A percentile compares a stretch with the other conserved stretches of the same genome.
Evolutionary conservation across 2,797 vertebrate genomes (phyloP).

Genomic region (Schizopygopsis pylzovi): DNA sequence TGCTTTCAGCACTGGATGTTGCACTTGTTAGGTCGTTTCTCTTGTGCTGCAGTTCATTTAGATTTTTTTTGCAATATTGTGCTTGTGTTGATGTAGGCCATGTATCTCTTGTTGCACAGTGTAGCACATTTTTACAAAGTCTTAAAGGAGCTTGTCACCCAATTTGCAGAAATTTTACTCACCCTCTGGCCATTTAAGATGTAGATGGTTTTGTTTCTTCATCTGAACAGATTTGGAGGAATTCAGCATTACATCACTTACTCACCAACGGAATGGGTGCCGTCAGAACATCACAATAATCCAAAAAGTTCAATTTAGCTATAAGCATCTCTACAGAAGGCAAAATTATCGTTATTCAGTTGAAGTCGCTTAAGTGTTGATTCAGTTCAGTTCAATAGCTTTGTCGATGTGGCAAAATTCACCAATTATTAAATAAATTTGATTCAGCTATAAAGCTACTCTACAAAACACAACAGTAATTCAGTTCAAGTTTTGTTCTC

Average conservation of each 20-base stretch:
- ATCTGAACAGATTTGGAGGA: not conserved
- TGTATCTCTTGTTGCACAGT: not conserved
- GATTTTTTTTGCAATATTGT: conserved; percentile 3
- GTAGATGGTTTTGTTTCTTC: not conserved
- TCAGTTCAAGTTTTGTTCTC: not conserved
- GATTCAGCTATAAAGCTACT: not conserved
- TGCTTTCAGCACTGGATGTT: not conserved
- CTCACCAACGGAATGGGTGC: not conserved
- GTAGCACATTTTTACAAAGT: not conserved
- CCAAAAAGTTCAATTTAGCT: not conserved
- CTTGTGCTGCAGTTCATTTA: not conserved
- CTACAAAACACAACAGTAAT: no score
- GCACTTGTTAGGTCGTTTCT: conserved; percentile 21
- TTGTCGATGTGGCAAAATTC: no score
- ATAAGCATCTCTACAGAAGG: no score
- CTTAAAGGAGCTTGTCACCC: not conserved
- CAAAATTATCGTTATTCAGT: no score
- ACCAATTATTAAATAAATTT: not conserved
- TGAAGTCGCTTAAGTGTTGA: no score
- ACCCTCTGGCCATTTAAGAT: not conserved
- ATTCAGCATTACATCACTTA: not conserved
- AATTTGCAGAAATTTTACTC: not conserved
- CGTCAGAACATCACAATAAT: not conserved
- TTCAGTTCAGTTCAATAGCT: no score
- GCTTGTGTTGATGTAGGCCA: not conserved